Conservation (phyloP, 2,888 invertebrate species). For the Trichopoda pennipes region DNA sequence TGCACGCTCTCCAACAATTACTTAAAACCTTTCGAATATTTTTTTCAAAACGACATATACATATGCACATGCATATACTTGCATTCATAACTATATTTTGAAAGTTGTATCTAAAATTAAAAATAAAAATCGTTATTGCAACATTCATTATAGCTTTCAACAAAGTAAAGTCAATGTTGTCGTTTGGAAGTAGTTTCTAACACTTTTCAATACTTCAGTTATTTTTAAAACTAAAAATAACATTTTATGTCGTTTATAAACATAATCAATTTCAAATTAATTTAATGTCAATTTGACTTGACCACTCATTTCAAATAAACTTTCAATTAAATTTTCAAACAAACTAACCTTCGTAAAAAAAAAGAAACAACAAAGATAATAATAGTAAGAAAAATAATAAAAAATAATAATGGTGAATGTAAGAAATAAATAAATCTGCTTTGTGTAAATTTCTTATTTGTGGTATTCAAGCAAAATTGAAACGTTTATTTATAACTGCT, state of each 20-base stretch:
- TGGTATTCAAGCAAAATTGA: slow-evolving; percentile 23
- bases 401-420: neutral
- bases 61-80: too few relatives aligned
- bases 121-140: slow-evolving; percentile 7
- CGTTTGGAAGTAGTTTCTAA: slow-evolving; percentile 33
- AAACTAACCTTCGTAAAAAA: slow-evolving; percentile 30
- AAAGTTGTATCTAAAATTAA: neutral
- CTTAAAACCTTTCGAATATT: too few relatives aligned
- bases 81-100: too few relatives aligned
- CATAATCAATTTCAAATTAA: slow-evolving; percentile 33
- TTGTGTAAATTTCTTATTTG: slow-evolving; percentile 10
- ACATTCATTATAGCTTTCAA: neutral
- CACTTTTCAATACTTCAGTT: neutral
- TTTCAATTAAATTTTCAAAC: slow-evolving; percentile 27
- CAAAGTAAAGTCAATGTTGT: neutral
- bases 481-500: slow-evolving; percentile 26
- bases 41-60: too few relatives aligned
- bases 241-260: neutral
- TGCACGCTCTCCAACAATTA: too few relatives aligned
- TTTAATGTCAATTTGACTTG: slow-evolving; percentile 2
- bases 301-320: slow-evolving; percentile 2
- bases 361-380: neutral
- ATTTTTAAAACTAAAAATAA: neutral
- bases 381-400: neutral
- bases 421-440: neutral